Evolutionary conservation across 2,113 vertebrate species (phyloP).

Genomic region (Sminthopsis crassicaudata): DNA sequence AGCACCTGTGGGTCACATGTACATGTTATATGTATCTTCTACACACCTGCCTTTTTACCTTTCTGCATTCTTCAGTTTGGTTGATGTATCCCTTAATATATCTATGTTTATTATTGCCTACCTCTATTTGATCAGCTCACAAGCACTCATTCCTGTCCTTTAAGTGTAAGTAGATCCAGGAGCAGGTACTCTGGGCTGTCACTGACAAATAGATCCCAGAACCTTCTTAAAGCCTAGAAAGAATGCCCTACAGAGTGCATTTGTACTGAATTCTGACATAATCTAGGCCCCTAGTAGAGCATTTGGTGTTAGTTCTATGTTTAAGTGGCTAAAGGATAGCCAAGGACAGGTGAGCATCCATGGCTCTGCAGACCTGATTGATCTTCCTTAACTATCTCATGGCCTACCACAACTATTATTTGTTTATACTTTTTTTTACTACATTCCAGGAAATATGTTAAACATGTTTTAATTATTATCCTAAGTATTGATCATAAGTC

Average conservation of each 20-base stretch:
- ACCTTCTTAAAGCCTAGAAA: no score
- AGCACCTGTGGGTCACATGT: neutral
- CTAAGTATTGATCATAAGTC: no score
- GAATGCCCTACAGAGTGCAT: no score
- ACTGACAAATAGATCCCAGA: no score
- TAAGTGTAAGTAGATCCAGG: conserved; percentile 23
- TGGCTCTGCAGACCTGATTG: neutral
- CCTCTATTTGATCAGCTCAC: conserved; percentile 67
- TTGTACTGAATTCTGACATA: neutral
- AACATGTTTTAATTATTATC: no score
- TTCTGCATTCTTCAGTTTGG: conserved; percentile 72
- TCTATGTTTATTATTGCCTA: conserved; percentile 72
- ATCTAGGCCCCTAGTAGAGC: neutral
- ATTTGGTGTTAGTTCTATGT: neutral
- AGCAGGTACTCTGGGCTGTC: no score
- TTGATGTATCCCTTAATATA: conserved; percentile 29
- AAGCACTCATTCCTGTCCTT: conserved; percentile 58
- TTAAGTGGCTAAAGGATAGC: neutral
- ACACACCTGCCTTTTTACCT: no score
- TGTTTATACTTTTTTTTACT: neutral
- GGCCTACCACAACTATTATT: neutral
- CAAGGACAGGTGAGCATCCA: neutral
- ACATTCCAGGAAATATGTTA: neutral
- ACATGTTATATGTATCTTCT: no score
- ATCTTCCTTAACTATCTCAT: neutral